Conservation (phyloP, 2,797 vertebrate species). For the Onychomys leucogaster region DNA sequence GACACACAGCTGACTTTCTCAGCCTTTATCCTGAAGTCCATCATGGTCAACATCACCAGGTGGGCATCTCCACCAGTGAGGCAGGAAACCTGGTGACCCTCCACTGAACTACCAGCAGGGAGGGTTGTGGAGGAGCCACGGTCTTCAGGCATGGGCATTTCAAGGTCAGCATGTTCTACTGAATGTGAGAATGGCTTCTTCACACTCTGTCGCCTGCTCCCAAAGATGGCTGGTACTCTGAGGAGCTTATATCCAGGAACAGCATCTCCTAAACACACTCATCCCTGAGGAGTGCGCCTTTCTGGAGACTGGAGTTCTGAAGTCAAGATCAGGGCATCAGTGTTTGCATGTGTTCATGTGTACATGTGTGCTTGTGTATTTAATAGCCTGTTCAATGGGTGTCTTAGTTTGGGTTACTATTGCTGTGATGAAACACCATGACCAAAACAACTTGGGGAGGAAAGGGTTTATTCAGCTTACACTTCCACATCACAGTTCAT, state of each 20-base stretch:
- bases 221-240: background rate
- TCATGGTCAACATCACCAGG: accelerated
- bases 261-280: background rate
- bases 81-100: accelerated
- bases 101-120: background rate
- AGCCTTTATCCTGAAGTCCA: background rate
- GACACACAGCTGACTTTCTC: background rate
- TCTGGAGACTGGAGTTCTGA: background rate
- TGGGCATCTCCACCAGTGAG: accelerated
- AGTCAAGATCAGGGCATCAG: background rate
- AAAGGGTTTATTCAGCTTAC: background rate
- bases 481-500: background rate
- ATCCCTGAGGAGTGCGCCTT: accelerated
- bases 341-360: background rate
- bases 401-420: too few relatives aligned
- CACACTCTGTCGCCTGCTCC: background rate
- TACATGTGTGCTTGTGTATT: background rate
- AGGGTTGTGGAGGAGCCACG: accelerated
- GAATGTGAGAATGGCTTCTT: background rate
- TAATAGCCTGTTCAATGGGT: background rate
- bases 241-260: background rate
- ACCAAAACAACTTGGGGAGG: background rate
- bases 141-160: accelerated
- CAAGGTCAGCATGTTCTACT: background rate
- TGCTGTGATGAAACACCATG: background rate